Conservation (phyloP, 2,888 invertebrate species). For the Crossocerus cetratus region DNA sequence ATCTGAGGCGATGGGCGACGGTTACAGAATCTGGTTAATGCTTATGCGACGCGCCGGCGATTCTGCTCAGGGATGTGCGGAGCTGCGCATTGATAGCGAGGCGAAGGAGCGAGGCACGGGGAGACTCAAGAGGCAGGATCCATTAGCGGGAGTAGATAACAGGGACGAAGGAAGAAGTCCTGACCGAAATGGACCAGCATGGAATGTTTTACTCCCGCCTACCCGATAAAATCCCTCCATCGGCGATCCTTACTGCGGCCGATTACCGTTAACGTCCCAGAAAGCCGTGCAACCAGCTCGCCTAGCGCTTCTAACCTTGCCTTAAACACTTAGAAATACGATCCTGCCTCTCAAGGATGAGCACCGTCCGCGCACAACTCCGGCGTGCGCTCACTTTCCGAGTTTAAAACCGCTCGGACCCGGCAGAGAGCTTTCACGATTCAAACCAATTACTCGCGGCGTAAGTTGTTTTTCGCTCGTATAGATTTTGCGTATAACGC, state of each 20-base stretch:
- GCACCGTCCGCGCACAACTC: background rate
- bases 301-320: slow-evolving; percentile 40
- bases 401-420: too few relatives aligned
- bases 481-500: too few relatives aligned
- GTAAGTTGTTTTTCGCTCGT: too few relatives aligned
- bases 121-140: slow-evolving; percentile 44
- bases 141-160: slow-evolving; percentile 63
- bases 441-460: too few relatives aligned
- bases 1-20: too few relatives aligned
- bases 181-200: slow-evolving; percentile 52
- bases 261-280: slow-evolving; percentile 56
- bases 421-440: too few relatives aligned
- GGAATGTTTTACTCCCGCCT: slow-evolving; percentile 49
- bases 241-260: slow-evolving; percentile 46
- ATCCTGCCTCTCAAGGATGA: slow-evolving; percentile 47
- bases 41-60: background rate
- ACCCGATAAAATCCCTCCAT: slow-evolving; percentile 45
- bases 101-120: background rate
- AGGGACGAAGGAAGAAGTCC: slow-evolving; percentile 56
- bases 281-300: slow-evolving; percentile 6
- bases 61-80: slow-evolving; percentile 7
- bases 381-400: too few relatives aligned
- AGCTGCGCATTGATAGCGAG: slow-evolving; percentile 7
- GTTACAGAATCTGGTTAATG: background rate
- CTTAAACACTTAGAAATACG: slow-evolving; percentile 54